These are phyloP conservation scores for Zoanthus gigantus DNA, from an alignment of 92 coral and sea anemone species.

Conservation along the genomic window DNA sequence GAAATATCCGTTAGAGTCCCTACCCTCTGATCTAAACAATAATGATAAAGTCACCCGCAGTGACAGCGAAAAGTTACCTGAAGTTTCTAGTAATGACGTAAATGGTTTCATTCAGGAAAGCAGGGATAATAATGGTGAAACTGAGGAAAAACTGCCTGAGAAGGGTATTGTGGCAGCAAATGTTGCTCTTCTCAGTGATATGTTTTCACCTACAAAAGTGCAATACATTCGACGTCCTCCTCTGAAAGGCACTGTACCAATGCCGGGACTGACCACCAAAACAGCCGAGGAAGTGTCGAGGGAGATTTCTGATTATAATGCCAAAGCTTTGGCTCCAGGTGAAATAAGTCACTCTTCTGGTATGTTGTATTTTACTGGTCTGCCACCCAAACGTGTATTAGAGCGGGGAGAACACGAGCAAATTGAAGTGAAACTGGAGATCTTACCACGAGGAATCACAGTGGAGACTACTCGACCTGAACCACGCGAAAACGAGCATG, in stretches of 20 bases:
- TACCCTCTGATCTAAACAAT: conserved; percentile 61
- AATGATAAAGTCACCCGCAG: conserved; percentile 16
- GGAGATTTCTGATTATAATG: conserved; percentile 92
- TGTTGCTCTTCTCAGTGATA: conserved; percentile 84
- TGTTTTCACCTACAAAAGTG: conserved; percentile 73
- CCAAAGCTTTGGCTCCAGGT: conserved; percentile 93
- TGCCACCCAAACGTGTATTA: conserved; percentile 84
- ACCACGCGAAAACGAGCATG: conserved; percentile 41
- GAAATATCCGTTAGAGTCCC: conserved; percentile 4
- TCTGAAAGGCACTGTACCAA: conserved; percentile 80
- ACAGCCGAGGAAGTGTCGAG: conserved; percentile 84
- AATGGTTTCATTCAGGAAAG: conserved; percentile 47
- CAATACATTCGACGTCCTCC: conserved; percentile 66
- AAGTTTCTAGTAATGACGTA: conserved; percentile 18
- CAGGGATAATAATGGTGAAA: conserved; percentile 38
- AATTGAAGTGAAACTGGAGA: conserved; percentile 32
- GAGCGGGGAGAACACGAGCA: conserved; percentile 51
- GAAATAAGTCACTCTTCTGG: conserved; percentile 84
- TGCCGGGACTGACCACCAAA: conserved; percentile 89
- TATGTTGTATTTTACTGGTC: conserved; percentile 82
- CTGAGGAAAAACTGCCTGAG: conserved; percentile 66
- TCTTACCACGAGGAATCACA: conserved; percentile 44
- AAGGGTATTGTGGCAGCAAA: conserved; percentile 93
- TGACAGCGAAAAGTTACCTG: conserved; percentile 19
- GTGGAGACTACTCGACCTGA: conserved; percentile 39